Evolutionary conservation across 2,113 vertebrate species (phyloP), one percentile per base, ranked within the genome.

Genomic region (Aspidoscelis tigris): DNA sequence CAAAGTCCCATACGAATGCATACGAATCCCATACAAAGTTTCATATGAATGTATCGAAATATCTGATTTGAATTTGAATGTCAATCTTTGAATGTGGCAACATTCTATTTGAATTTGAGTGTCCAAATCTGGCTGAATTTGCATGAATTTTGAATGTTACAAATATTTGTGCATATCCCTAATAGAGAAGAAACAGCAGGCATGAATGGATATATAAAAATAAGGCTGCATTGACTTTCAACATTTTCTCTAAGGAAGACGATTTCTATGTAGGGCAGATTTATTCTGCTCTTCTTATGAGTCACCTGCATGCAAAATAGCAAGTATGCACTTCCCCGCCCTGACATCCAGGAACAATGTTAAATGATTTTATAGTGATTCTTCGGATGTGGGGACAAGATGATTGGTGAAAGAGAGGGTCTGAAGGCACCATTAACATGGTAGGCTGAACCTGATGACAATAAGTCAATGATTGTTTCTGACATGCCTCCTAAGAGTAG

Each of bases 381-480:
- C 73, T 18, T 39, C 77, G 53, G 53, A 77, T 84, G 43, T 78
- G 88, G 84, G 85, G 92, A 58, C 8, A 81, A 76, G 82, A 83
- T 81, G 64, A 43, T 87, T 50, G 68, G 83, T 41, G 84, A 84
- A 89, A 61, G 53, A 76, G 71, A 61, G 78, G 77, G 85, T 93
- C 76, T 86, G 82, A 85, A 92, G 92, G 89, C 22, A 79, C 89
- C 84, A 89, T 92, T 94, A 91, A 86, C 75, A 84, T 89, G 84
- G 92, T 87, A 85, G 81, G 89, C 61, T 89, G 89, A 90, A 43
- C 70, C 58, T 90, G 84, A 83, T 93, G 92, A 93, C 92, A 90
- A 55, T 90, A 93, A 93, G 92, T 94, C 93, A 91, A 91, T 94
- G 94, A 94, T 94, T 93, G 84, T 84, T 92, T 88, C 81, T 88